These are phyloP conservation scores for Oxystoma pomonae DNA, from an alignment of 2,888 invertebrate genomes.

Conservation along the genomic window DNA sequence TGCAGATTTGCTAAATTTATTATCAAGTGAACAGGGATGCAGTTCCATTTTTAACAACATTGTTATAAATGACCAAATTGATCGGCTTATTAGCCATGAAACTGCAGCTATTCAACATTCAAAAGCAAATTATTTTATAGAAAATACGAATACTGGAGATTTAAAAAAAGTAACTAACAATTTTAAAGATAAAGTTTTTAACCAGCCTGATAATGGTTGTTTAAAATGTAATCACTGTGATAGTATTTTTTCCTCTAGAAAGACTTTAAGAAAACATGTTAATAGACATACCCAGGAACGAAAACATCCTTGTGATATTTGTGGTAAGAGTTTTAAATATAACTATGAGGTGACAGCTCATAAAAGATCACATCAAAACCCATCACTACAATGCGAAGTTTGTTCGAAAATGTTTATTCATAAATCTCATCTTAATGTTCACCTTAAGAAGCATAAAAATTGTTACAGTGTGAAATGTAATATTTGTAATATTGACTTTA, in stretches of 20 bases:
- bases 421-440: constrained; percentile 57
- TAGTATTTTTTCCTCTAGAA: constrained; percentile 39
- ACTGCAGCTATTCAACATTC: no score
- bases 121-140: not conserved
- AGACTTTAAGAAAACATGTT: constrained; percentile 40
- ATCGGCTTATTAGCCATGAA: constrained; percentile 36
- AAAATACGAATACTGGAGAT: not conserved
- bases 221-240: constrained; percentile 41
- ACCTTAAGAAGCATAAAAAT: constrained; percentile 55
- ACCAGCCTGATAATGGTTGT: not conserved
- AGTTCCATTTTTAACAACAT: constrained; percentile 43
- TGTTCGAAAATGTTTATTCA: constrained; percentile 59
- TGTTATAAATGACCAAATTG: constrained; percentile 42
- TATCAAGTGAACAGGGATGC: constrained; percentile 43
- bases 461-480: constrained; percentile 39
- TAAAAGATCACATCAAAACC: constrained; percentile 54
- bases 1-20: constrained; percentile 40
- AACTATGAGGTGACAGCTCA: constrained; percentile 45
- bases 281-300: constrained; percentile 39
- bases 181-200: no score
- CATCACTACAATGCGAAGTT: constrained; percentile 55
- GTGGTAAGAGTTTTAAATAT: constrained; percentile 41
- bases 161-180: no score
- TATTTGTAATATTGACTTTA: constrained; percentile 40
- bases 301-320: constrained; percentile 39